These are phyloP conservation scores for Danio jaintianensis DNA, from an alignment of 2,797 vertebrate genomes.

Conservation along the genomic window DNA sequence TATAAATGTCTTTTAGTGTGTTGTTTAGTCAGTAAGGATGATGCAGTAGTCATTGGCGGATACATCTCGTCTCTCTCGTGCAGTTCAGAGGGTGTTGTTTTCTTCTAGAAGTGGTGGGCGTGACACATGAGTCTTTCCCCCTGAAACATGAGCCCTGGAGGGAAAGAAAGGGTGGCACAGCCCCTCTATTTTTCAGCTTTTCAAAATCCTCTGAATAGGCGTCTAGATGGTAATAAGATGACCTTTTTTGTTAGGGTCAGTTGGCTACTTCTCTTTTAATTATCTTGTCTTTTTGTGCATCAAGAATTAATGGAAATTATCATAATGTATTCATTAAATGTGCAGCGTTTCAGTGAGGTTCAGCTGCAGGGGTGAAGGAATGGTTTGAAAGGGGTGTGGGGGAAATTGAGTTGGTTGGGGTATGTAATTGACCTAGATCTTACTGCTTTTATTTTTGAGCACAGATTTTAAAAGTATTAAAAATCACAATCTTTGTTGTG, in stretches of 20 bases:
- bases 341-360: neutral
- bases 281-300: neutral
- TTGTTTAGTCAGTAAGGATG: neutral
- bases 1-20: neutral
- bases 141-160: constrained; percentile 10
- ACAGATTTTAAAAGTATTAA: neutral
- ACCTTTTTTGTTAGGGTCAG: neutral
- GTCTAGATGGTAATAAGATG: neutral
- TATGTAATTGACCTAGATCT: neutral
- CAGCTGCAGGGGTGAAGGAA: constrained; percentile 3
- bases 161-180: constrained; percentile 5
- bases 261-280: constrained; percentile 3
- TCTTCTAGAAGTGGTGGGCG: constrained; percentile 10
- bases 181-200: neutral
- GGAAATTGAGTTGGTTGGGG: neutral
- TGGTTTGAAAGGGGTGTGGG: neutral
- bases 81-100: constrained; percentile 33
- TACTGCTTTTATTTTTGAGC: neutral
- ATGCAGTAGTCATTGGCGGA: neutral
- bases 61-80: neutral
- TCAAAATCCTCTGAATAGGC: neutral
- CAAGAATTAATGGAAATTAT: neutral
- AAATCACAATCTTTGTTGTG: neutral
- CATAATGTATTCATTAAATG: constrained; percentile 7
- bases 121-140: neutral